Evolutionary conservation across 2,113 vertebrate genomes (phyloP).

Genomic region (Apteryx owenii): DNA sequence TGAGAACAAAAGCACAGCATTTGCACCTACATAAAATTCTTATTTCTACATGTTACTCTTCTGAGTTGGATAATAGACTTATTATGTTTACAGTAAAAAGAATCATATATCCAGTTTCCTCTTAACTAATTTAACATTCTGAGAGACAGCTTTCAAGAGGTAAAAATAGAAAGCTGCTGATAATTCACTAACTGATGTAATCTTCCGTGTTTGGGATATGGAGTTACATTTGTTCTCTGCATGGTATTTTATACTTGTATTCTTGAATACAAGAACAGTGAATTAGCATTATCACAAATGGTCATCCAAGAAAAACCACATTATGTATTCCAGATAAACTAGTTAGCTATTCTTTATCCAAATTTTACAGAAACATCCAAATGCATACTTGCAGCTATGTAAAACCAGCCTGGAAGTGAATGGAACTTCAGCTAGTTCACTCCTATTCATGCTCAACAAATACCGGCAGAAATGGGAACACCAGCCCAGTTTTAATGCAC

Average conservation of each 20-base stretch:
- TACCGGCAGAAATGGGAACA: neutral
- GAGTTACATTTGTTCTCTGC: slow-evolving; percentile 18
- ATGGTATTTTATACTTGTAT: neutral
- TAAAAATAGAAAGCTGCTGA: neutral
- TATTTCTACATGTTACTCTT: neutral
- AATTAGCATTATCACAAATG: neutral
- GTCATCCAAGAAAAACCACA: neutral
- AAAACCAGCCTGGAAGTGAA: neutral
- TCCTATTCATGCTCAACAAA: neutral
- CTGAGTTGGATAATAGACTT: neutral
- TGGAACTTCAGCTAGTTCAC: neutral
- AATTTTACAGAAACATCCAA: neutral
- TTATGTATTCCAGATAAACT: neutral
- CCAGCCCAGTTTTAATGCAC: neutral
- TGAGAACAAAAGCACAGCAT: neutral
- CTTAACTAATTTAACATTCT: neutral
- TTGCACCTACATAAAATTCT: neutral
- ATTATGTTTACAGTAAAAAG: neutral
- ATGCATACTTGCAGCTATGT: neutral
- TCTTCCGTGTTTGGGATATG: slow-evolving; percentile 14
- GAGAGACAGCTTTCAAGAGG: neutral
- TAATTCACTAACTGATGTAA: slow-evolving; percentile 25
- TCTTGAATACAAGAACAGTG: neutral
- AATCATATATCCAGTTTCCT: neutral
- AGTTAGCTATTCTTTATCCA: neutral